These are phyloP conservation scores for Channa maculata DNA, from an alignment of 2,113 vertebrate genomes.

Conservation along the genomic window DNA sequence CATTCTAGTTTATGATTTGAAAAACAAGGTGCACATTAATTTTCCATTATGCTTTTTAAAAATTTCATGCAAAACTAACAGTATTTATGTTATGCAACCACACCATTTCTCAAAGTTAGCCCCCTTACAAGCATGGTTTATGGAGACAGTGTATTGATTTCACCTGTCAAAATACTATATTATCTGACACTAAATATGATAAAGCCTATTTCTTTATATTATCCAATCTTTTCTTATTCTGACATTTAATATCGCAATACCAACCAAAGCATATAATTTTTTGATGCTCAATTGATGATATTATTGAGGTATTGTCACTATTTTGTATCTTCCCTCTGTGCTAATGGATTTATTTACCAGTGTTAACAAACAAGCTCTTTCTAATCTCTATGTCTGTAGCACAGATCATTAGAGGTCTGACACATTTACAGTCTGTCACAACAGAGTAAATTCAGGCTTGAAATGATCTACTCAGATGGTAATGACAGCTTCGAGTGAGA, in stretches of 20 bases:
- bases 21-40: not conserved
- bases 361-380: not conserved
- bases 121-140: no score
- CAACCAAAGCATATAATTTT: no score
- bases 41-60: no score
- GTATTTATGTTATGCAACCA: not conserved
- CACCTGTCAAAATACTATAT: not conserved
- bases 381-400: slow-evolving; percentile 12
- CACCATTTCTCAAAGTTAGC: slow-evolving; percentile 5
- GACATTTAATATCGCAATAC: no score
- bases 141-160: not conserved
- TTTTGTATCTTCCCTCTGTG: not conserved
- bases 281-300: no score
- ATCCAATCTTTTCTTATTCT: no score
- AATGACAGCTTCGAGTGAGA: slow-evolving; percentile 57
- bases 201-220: not conserved
- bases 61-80: no score
- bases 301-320: not conserved
- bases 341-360: slow-evolving; percentile 1
- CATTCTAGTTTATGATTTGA: not conserved
- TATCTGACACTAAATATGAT: slow-evolving; percentile 3
- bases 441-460: slow-evolving; percentile 24
- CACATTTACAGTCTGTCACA: slow-evolving; percentile 54
- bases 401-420: slow-evolving; percentile 30
- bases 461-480: slow-evolving; percentile 44